These are phyloP conservation scores for Planococcus citri DNA, from an alignment of 1,140 invertebrate genomes.

Conservation along the genomic window DNA sequence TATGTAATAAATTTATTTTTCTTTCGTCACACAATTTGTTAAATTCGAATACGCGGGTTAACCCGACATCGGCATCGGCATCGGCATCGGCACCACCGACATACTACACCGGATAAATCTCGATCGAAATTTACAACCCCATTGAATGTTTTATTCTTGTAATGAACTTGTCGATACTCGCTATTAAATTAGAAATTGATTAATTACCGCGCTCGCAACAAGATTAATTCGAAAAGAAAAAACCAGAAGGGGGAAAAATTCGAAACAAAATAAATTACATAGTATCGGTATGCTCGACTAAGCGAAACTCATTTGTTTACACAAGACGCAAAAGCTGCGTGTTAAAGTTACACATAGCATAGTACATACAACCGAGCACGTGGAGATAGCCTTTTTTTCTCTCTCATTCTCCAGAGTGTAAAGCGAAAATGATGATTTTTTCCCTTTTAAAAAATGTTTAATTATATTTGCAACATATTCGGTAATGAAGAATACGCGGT, in stretches of 20 bases:
- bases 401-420: too few relatives aligned
- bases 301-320: neutral
- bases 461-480: too few relatives aligned
- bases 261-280: neutral
- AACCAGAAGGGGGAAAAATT: neutral
- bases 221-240: neutral
- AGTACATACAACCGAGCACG: too few relatives aligned
- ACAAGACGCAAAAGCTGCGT: neutral
- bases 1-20: neutral
- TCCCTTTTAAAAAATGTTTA: too few relatives aligned
- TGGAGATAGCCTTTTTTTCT: too few relatives aligned
- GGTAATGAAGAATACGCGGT: neutral
- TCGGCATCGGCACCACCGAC: too few relatives aligned
- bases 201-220: neutral
- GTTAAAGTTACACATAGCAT: neutral
- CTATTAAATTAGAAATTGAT: constrained; percentile 8
- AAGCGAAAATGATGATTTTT: too few relatives aligned
- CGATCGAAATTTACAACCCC: neutral
- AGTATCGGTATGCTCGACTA: neutral
- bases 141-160: neutral
- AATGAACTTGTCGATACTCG: neutral
- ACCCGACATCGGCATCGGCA: too few relatives aligned
- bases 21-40: neutral
- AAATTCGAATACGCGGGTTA: too few relatives aligned
- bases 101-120: neutral